These are phyloP conservation scores for Drosophila subobscura DNA, from an alignment of 1,140 invertebrate species.

Conservation along the genomic window DNA sequence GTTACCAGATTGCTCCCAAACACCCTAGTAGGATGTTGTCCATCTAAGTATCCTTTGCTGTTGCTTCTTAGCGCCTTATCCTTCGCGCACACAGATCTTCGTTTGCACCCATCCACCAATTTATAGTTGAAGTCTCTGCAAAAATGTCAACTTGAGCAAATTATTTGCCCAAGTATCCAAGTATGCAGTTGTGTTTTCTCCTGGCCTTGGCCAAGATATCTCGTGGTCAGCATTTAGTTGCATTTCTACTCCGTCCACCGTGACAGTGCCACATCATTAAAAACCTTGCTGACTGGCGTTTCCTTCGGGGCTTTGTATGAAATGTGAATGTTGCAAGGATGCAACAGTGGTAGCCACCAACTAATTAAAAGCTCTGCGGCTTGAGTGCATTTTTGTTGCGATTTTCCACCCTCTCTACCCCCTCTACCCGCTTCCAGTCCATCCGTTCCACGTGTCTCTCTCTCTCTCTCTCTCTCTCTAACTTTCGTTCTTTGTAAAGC, in stretches of 20 bases:
- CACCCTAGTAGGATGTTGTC: too few relatives aligned
- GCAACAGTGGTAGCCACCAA: constrained; percentile 1
- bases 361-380: constrained; percentile 45
- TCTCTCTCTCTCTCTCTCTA: not conserved
- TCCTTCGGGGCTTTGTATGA: constrained; percentile 14
- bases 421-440: not conserved
- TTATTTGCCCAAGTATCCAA: constrained; percentile 54
- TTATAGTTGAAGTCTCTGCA: constrained; percentile 31
- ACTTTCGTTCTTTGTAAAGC: not conserved
- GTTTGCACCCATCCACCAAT: constrained; percentile 12
- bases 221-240: constrained; percentile 50
- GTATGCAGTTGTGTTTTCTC: constrained; percentile 38
- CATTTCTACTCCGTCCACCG: not conserved
- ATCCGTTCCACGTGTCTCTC: not conserved
- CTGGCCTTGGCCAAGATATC: constrained; percentile 27
- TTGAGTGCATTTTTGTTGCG: constrained; percentile 28
- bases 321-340: too few relatives aligned
- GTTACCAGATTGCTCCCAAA: too few relatives aligned
- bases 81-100: not conserved
- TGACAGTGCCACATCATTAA: constrained; percentile 21
- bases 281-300: constrained; percentile 41
- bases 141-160: constrained; percentile 49
- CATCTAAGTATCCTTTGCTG: too few relatives aligned
- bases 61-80: constrained; percentile 11
- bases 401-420: constrained; percentile 13